Conservation (phyloP, 2,113 vertebrate genomes). For the Eptesicus fuscus region DNA sequence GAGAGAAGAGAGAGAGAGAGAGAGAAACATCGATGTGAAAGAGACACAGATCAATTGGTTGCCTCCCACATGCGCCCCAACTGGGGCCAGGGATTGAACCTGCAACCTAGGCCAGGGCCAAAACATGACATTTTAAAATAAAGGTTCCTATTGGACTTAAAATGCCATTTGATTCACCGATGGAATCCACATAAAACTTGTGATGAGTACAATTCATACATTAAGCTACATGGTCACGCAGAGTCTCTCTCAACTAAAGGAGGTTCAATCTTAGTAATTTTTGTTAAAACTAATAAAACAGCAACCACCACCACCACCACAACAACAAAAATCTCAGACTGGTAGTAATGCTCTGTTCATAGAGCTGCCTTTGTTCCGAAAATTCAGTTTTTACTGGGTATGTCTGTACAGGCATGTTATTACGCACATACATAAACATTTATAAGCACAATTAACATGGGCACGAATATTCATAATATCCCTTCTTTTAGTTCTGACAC, state of each 20-base stretch:
- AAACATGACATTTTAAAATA: background rate
- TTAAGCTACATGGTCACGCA: background rate
- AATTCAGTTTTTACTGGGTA: background rate
- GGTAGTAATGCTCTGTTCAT: background rate
- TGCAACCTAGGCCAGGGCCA: too few species aligned
- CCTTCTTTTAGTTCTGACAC: background rate
- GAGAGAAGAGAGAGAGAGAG: too few species aligned
- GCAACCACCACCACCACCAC: background rate
- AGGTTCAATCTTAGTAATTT: background rate
- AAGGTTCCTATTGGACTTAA: background rate
- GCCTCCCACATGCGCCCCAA: too few species aligned
- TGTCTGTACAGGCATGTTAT: background rate
- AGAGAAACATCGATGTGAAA: too few species aligned
- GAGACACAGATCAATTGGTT: too few species aligned
- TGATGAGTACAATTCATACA: too few species aligned
- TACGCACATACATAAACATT: background rate
- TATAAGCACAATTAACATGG: background rate
- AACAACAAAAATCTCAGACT: background rate
- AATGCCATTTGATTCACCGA: background rate
- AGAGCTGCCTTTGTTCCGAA: slow-evolving; percentile 1
- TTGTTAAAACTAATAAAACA: background rate
- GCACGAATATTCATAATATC: background rate
- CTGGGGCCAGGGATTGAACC: too few species aligned
- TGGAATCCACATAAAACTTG: background rate
- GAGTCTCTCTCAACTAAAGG: background rate